Evolutionary conservation across 2,113 vertebrate species (phyloP).

Genomic region (Halcyon malimbica): DNA sequence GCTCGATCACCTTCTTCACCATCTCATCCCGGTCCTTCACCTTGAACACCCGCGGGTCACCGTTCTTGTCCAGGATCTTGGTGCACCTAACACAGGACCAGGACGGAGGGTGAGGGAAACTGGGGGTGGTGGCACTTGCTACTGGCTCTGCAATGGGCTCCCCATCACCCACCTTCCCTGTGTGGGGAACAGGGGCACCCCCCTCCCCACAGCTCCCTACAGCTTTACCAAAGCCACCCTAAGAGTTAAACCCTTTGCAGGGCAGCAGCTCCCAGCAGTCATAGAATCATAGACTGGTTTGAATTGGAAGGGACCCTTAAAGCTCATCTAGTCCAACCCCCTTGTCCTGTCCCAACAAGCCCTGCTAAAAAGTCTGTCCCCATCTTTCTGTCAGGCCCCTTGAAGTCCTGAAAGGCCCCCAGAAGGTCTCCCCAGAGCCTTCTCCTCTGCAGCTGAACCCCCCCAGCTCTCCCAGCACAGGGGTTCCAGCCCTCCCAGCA

Average conservation of each 20-base stretch:
- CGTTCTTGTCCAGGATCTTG: conserved; percentile 84
- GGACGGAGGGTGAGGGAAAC: not conserved
- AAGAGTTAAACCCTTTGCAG: not conserved
- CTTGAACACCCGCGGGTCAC: conserved; percentile 83
- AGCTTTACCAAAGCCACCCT: not conserved
- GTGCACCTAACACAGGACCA: conserved; percentile 79
- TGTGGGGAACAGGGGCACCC: accelerated
- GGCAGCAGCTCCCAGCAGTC: accelerated
- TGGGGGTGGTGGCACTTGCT: accelerated
- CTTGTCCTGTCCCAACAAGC: not conserved
- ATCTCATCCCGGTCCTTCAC: conserved; percentile 92
- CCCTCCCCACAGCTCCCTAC: not conserved
- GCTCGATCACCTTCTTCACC: conserved; percentile 92
- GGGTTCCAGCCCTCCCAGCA: not conserved
- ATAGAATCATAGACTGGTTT: not conserved
- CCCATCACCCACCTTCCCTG: not conserved
- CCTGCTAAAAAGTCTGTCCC: not conserved
- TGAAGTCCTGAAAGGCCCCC: not conserved
- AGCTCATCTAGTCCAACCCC: not conserved
- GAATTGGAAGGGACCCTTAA: not conserved
- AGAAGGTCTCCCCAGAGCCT: not conserved
- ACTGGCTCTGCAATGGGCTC: not conserved
- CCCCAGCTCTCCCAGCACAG: not conserved
- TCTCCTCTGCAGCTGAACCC: not conserved
- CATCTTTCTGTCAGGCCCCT: not conserved